Evolutionary conservation across 2,888 invertebrate species (phyloP), one percentile per base, ranked within the genome.

Genomic region (Seira sanloemensis): DNA sequence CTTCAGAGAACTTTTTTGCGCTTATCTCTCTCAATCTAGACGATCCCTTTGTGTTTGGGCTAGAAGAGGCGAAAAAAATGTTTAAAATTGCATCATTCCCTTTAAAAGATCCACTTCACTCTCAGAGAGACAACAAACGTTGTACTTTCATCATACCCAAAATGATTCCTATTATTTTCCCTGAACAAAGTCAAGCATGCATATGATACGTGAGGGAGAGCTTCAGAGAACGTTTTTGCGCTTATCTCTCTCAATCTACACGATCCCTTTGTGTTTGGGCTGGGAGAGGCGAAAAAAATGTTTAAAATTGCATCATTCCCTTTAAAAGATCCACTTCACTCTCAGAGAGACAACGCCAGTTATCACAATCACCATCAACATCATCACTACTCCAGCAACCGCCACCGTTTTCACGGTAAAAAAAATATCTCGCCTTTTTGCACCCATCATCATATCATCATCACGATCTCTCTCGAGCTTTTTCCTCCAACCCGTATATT

Each of bases 301-400:
- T n/a, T n/a, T n/a, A n/a, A n/a, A n/a, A n/a, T n/a, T n/a, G n/a
- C n/a, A n/a, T n/a, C n/a, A n/a, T n/a, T n/a, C n/a, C n/a, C n/a
- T n/a, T n/a, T n/a, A n/a, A n/a, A n/a, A n/a, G n/a, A n/a, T n/a
- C n/a, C n/a, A n/a, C n/a, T n/a, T n/a, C n/a, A n/a, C n/a, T n/a
- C n/a, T n/a, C n/a, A 21, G 21, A 19, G 16, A 19, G 62, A 12
- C 21, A 21, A 12, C 50, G 71, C 72, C 78, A 68, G 80, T 74
- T 75, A 81, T 81, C 81, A 62, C 69, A 75, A 81, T 75, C 75
- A 69, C 81, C 81, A 81, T 81, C 80, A 80, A 21, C 66, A 79
- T 79, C 54, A 78, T 9, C 5, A 50, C 16, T 18, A 0, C 24
- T 5, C 18, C 16, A 18, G 46, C 66, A 37, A 37, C 37, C 37